Evolutionary conservation across 1,140 invertebrate species (phyloP).

Genomic region (Bombus confusus): DNA sequence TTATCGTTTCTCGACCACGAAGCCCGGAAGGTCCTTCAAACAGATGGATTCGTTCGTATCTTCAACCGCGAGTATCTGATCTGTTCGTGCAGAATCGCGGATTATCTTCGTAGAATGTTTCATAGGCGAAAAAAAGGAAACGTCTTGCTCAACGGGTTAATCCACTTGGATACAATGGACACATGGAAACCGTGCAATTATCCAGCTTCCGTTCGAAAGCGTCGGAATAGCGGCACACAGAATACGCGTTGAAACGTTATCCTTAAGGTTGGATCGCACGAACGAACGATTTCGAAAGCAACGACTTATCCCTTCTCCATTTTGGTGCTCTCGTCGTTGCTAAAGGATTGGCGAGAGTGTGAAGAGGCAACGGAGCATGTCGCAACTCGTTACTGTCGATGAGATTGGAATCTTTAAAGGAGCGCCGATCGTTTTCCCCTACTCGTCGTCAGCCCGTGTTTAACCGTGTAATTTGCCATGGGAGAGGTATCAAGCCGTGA

Average conservation of each 20-base stretch:
- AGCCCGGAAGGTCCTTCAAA: neutral
- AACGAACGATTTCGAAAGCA: constrained; percentile 58
- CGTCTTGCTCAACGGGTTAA: constrained; percentile 27
- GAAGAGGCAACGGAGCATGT: constrained; percentile 61
- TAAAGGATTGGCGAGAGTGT: constrained; percentile 60
- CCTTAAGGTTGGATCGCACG: constrained; percentile 60
- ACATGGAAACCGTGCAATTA: constrained; percentile 30
- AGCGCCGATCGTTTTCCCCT: constrained; percentile 30
- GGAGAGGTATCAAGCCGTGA: constrained; percentile 32
- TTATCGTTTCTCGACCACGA: neutral
- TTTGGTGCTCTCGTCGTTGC: constrained; percentile 12
- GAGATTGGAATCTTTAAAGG: constrained; percentile 67
- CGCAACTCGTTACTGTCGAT: constrained; percentile 63
- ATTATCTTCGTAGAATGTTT: neutral
- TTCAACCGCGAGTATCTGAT: no score
- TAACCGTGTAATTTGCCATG: constrained; percentile 60
- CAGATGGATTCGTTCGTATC: neutral
- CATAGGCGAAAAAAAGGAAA: neutral
- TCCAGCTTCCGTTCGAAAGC: neutral
- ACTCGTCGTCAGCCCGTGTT: constrained; percentile 36
- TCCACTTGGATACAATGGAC: constrained; percentile 20
- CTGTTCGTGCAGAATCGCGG: neutral
- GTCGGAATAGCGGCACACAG: neutral
- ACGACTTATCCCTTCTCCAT: neutral
- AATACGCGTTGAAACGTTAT: constrained; percentile 18